Base-by-base conservation (phyloP, 2,797 vertebrate species). In the Hyperoplus lanceolatus region DNA sequence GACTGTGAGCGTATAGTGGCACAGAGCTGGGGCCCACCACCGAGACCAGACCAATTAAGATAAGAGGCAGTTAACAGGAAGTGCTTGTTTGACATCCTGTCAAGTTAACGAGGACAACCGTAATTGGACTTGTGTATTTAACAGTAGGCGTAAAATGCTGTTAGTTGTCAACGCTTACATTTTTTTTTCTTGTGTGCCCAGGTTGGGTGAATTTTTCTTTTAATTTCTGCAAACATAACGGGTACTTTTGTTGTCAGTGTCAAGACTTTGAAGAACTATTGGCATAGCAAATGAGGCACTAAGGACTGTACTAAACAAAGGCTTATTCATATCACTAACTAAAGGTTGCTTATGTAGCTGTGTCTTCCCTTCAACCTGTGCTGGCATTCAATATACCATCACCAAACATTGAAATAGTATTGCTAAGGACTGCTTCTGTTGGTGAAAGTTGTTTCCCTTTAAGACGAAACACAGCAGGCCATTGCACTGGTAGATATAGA, bases 31-130 rank as follows among this genome's bases (percentile, higher is more conserved):
- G 91, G 92, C 87, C 89, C 87, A 95, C 93, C 92, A 73, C 89
- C 67, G 94, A 94, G 94, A 94, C 87, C 2, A 76, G 83, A 71
- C 92, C 94, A 95, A 95, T 95, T 95, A 95, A 95, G 93, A 94
- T 94, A 94, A 95, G 92, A 88, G 91, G 92, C 89, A 77, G 88
- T 94, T 94, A 92, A 90, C 94, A 95, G 96, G 96, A 96, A 95
- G 95, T 94, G 91, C 88, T 93, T 95, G 94, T 96, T 95, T 95
- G 94, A 95, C 95, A 94, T 94, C 86, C 90, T 92, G 94, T 95
- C 95, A 93, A 65, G 88, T 93, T 94, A 94, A 95, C 87, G 81
- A 94, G 94, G 88, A 93, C 92, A 81, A 81, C 73, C 81, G 46
- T 90, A 91, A 93, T 91, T 94, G 89, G 86, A 79, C 71, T 78